Evolutionary conservation across 2,797 vertebrate genomes (phyloP).

Genomic region (Galaxias olidus): DNA sequence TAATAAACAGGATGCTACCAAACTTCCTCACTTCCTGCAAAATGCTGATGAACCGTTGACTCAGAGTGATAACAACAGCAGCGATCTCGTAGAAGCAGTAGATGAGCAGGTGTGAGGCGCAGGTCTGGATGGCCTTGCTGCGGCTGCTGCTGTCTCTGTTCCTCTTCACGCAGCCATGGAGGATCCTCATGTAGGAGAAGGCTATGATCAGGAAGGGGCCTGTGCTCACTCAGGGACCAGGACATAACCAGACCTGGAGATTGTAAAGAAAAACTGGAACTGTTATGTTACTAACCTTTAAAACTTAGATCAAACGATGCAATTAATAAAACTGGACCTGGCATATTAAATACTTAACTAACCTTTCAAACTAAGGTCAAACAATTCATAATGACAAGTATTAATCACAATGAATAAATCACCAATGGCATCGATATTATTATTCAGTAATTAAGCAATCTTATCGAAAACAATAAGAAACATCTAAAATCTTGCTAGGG

Average conservation of each 20-base stretch:
- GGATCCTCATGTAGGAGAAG: conserved; percentile 58
- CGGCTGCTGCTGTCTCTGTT: not conserved
- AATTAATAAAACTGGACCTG: too few species aligned
- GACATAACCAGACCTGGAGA: conserved; percentile 45
- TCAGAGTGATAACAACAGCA: conserved; percentile 11
- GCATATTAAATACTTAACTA: too few species aligned
- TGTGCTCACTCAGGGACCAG: conserved; percentile 48
- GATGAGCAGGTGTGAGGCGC: conserved; percentile 44
- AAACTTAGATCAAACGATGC: too few species aligned
- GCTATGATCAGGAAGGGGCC: conserved; percentile 53
- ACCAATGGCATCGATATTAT: too few species aligned
- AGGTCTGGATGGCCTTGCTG: conserved; percentile 59
- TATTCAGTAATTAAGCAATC: too few species aligned
- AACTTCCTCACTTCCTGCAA: conserved; percentile 49
- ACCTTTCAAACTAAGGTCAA: too few species aligned
- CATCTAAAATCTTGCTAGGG: too few species aligned
- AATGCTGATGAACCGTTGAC: conserved; percentile 32
- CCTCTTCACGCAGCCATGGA: conserved; percentile 33
- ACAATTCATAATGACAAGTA: too few species aligned
- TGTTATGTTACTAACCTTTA: too few species aligned
- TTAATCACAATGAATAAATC: too few species aligned
- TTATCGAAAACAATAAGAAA: too few species aligned
- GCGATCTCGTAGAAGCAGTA: conserved; percentile 47
- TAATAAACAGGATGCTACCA: conserved; percentile 14
- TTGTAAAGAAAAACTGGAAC: not conserved